Conservation (phyloP, 2,888 invertebrate genomes). For the Tipula helvola region DNA sequence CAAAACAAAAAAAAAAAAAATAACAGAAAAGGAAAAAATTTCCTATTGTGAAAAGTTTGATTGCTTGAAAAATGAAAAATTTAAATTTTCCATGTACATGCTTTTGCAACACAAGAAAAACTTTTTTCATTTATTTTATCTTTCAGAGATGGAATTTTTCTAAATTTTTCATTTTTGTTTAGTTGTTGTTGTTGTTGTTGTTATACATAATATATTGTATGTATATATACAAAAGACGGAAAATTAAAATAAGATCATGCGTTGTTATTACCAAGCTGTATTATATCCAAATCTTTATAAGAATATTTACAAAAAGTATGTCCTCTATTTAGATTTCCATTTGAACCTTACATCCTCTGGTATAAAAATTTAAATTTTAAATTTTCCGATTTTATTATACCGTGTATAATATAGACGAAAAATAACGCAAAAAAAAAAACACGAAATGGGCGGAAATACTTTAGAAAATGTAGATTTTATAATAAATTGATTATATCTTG, state of each 20-base stretch:
- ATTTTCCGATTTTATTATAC: neutral
- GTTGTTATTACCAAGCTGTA: neutral
- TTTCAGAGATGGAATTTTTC: neutral
- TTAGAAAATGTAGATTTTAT: neutral
- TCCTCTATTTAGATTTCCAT: neutral
- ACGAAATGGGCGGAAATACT: neutral
- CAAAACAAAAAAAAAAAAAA: neutral
- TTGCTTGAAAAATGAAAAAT: neutral
- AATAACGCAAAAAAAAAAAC: neutral
- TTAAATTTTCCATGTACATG: neutral
- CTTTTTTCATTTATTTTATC: constrained; percentile 4
- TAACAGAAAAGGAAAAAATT: neutral
- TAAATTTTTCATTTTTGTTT: neutral
- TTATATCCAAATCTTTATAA: neutral
- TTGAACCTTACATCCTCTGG: neutral
- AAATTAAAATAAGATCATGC: constrained; percentile 4
- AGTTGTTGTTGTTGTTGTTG: neutral
- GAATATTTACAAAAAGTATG: neutral
- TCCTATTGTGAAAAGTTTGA: neutral
- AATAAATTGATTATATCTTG: neutral
- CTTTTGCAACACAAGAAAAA: constrained; percentile 1
- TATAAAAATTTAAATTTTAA: neutral
- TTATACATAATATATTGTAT: neutral
- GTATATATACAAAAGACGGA: neutral
- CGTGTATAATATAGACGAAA: neutral